Base-by-base conservation (phyloP, 2,797 vertebrate genomes). In the Fringilla coelebs region DNA sequence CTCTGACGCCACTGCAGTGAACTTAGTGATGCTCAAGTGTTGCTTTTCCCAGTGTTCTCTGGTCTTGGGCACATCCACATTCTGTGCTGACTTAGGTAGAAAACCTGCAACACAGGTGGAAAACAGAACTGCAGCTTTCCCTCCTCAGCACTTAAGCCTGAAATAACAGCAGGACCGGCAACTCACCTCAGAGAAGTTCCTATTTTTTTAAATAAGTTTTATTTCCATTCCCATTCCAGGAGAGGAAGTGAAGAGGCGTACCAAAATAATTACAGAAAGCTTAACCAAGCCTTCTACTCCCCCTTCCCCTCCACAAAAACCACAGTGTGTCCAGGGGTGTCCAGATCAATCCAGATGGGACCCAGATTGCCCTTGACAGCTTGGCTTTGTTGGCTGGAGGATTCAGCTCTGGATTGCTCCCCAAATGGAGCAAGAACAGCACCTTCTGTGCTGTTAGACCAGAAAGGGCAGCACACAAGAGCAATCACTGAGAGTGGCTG, bases 231-330 rank as follows among this genome's bases (percentile, higher is more conserved):
- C 54, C 68, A 26, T 48, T 92, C 32, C 43, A 88, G 90, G 29
- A 6, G 17, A 74, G 80, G 55, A 96, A 90, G 18, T 78, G 58
- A 66, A 79, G 86, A 87, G 81, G 55, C 0, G 0, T 87, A 67
- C 68, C 38, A 85, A 96, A 95, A 91, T 29, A 72, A 89, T 90
- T 85, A 61, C 40, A 77, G 58, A 79, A 85, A 96, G 18, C 46
- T 60, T 82, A 90, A 87, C 55, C 68, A 77, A 45, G 3, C 3
- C 17, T 25, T 68, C 60, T 66, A 17, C 2, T 13, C 41, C 28
- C 10, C n/a, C 14, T 90, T 72, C 40, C 32, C 9, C 38, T 67
- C 54, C 36, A 51, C 55, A 24, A 55, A 81, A 87, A 45, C 65
- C 71, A 88, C 3, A 0, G 17, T 46, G 14, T 58, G n/a, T 58